Evolutionary conservation across 2,888 invertebrate species (phyloP).

Genomic region (Polylopha cassiicola): DNA sequence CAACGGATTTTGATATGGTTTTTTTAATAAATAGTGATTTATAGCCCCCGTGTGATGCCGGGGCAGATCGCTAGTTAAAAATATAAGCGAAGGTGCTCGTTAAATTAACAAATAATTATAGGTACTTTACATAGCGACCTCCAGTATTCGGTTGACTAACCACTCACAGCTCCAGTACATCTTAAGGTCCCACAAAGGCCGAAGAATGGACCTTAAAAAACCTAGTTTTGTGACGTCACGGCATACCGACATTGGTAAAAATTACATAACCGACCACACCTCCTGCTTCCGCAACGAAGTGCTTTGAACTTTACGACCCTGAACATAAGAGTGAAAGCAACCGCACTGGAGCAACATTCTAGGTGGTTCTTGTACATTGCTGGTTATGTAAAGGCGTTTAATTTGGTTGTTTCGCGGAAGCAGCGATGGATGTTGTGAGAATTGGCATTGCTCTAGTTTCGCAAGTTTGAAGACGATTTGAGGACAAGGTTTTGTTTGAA

Average conservation of each 20-base stretch:
- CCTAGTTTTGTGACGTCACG: too few species aligned
- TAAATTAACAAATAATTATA: too few species aligned
- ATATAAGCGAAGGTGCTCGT: too few species aligned
- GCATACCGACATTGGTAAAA: conserved; percentile 14
- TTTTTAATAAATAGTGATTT: too few species aligned
- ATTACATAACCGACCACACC: conserved; percentile 16
- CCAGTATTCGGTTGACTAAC: too few species aligned
- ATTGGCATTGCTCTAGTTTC: conserved; percentile 20
- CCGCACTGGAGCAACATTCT: neutral
- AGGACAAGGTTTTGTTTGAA: conserved; percentile 19
- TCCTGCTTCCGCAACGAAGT: conserved; percentile 17
- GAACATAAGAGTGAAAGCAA: conserved; percentile 11
- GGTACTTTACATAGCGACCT: too few species aligned
- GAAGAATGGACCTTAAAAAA: too few species aligned
- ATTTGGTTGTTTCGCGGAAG: conserved; percentile 1
- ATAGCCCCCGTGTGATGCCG: too few species aligned
- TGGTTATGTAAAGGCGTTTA: neutral
- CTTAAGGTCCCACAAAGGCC: too few species aligned
- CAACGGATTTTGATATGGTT: too few species aligned
- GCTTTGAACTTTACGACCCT: conserved; percentile 17
- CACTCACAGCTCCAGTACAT: too few species aligned
- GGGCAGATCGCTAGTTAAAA: too few species aligned
- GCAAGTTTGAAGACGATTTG: conserved; percentile 19
- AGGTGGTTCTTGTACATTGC: conserved; percentile 6
- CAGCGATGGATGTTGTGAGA: conserved; percentile 10